Evolutionary conservation across 2,888 invertebrate genomes (phyloP).

Genomic region (Sinopyrophorus schimmeli): DNA sequence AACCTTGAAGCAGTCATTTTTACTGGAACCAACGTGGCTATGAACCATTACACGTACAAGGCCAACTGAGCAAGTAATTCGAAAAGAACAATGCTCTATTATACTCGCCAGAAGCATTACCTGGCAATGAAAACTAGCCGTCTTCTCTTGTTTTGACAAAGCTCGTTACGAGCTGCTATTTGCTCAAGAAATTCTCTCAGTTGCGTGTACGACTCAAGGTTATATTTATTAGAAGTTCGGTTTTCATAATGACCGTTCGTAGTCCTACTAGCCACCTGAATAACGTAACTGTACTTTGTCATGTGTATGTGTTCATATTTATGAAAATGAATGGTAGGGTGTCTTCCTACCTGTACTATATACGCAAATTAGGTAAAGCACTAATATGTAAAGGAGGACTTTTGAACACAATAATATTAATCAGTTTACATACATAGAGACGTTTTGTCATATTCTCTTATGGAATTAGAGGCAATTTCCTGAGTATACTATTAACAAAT

Average conservation of each 20-base stretch:
- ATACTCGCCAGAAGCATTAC: slow-evolving; percentile 39
- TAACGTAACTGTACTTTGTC: slow-evolving; percentile 31
- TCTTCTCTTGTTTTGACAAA: slow-evolving; percentile 31
- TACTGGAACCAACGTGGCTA: slow-evolving; percentile 21
- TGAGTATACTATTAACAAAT: no score
- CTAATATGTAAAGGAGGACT: no score
- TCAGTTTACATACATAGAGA: no score
- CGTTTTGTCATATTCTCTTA: no score
- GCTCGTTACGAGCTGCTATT: slow-evolving; percentile 16
- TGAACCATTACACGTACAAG: slow-evolving; percentile 39
- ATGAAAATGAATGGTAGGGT: slow-evolving; percentile 15
- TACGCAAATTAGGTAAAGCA: slow-evolving; percentile 5
- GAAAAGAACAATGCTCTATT: slow-evolving; percentile 48
- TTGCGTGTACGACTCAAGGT: slow-evolving; percentile 24
- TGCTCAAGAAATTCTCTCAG: slow-evolving; percentile 24
- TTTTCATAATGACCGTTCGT: slow-evolving; percentile 26
- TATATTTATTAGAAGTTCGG: slow-evolving; percentile 22
- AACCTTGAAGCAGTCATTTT: slow-evolving; percentile 27
- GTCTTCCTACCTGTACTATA: neutral
- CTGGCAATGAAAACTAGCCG: slow-evolving; percentile 26
- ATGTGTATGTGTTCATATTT: no score
- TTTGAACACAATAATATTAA: no score
- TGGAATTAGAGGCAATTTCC: no score
- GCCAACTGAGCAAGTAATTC: slow-evolving; percentile 41
- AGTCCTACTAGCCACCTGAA: slow-evolving; percentile 25